These are phyloP conservation scores for Coreoperca whiteheadi DNA, from an alignment of 2,113 vertebrate species.

Conservation along the genomic window DNA sequence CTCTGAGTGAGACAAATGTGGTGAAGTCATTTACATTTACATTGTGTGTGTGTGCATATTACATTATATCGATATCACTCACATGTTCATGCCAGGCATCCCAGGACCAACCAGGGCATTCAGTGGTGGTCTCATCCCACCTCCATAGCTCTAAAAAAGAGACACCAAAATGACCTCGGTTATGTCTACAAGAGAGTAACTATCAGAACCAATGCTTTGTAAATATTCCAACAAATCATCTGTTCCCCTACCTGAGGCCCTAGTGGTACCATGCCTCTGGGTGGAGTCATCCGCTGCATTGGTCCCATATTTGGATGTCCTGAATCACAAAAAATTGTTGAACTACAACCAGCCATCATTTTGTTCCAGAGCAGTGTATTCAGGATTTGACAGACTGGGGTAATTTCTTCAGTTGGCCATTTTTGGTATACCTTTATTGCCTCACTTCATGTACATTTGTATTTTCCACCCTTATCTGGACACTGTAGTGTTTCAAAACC, in stretches of 20 bases:
- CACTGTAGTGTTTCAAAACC: background rate
- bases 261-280: conserved; percentile 96
- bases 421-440: background rate
- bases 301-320: conserved; percentile 98
- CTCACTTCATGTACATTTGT: background rate
- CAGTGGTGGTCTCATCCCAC: conserved; percentile 98
- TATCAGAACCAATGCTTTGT: background rate
- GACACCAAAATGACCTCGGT: conserved; percentile 53
- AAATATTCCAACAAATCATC: background rate
- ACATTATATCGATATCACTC: conserved; percentile 69
- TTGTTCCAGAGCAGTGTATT: background rate
- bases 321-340: conserved; percentile 70
- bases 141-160: conserved; percentile 95
- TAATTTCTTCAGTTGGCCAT: background rate
- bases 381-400: background rate
- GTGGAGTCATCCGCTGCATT: conserved; percentile 98
- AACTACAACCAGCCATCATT: background rate
- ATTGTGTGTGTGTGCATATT: background rate
- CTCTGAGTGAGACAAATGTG: background rate
- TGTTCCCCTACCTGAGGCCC: conserved; percentile 91
- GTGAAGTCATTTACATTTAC: conserved; percentile 1
- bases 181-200: background rate
- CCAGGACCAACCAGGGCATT: conserved; percentile 97
- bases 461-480: conserved; percentile 1
- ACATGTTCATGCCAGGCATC: conserved; percentile 99